These are phyloP conservation scores for Cavia porcellus DNA, from an alignment of 2,113 vertebrate genomes.

Conservation along the genomic window DNA sequence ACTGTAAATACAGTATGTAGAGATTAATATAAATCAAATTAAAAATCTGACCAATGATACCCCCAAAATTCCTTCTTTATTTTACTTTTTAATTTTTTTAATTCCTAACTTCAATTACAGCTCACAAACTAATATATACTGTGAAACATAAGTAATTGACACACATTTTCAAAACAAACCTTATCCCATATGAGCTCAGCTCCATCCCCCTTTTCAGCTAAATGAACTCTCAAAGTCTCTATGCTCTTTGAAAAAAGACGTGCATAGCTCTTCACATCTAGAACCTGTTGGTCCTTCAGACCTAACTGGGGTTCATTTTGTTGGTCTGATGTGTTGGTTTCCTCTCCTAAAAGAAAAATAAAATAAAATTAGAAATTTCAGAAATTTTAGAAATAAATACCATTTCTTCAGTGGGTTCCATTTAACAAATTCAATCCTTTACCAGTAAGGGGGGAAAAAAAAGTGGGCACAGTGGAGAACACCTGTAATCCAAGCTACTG, in stretches of 20 bases:
- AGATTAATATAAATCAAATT: slow-evolving; percentile 4
- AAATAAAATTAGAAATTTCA: slow-evolving; percentile 37
- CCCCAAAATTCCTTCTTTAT: background rate
- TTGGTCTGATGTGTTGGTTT: slow-evolving; percentile 83
- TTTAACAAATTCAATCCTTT: background rate
- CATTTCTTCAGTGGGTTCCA: background rate
- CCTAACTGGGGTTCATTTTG: slow-evolving; percentile 89
- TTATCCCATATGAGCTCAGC: slow-evolving; percentile 98
- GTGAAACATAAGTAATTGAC: background rate
- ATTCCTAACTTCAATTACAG: background rate
- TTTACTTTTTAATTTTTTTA: no score
- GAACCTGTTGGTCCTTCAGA: slow-evolving; percentile 97
- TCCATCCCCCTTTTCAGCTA: slow-evolving; percentile 94
- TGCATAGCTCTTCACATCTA: slow-evolving; percentile 93
- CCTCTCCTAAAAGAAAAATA: slow-evolving; percentile 72
- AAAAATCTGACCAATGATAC: background rate
- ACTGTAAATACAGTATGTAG: background rate
- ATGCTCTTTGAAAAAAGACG: slow-evolving; percentile 95
- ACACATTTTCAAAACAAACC: slow-evolving; percentile 86
- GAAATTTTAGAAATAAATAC: slow-evolving; percentile 52
- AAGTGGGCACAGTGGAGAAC: background rate
- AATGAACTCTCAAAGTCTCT: slow-evolving; percentile 92
- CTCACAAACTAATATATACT: slow-evolving; percentile 30
- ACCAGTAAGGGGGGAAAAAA: background rate
- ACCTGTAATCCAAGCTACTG: background rate